These are phyloP conservation scores for Zaprionus lineosus DNA, from an alignment of 2,888 invertebrate genomes.

Conservation along the genomic window DNA sequence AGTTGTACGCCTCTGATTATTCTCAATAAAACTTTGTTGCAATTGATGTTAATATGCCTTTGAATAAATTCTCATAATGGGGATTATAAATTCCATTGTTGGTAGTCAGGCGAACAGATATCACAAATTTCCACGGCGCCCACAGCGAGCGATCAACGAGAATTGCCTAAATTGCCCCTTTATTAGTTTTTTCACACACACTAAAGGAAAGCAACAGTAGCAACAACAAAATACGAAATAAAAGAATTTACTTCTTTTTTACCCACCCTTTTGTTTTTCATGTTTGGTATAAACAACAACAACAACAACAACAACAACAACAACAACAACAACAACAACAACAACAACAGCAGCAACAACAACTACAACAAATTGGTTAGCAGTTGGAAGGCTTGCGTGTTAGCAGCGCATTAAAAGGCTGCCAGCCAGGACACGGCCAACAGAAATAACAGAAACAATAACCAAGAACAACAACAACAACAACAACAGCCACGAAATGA, in stretches of 20 bases:
- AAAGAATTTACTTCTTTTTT: slow-evolving; percentile 15
- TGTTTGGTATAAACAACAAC: no score
- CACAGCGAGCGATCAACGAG: slow-evolving; percentile 52
- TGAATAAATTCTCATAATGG: slow-evolving; percentile 54
- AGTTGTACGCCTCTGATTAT: no score
- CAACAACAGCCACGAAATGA: slow-evolving; percentile 23
- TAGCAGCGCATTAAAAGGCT: slow-evolving; percentile 62
- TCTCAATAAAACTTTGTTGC: slow-evolving; percentile 15
- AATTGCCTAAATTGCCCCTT: slow-evolving; percentile 76
- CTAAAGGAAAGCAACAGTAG: slow-evolving; percentile 45
- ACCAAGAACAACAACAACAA: slow-evolving; percentile 12
- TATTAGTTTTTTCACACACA: slow-evolving; percentile 79
- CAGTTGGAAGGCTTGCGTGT: slow-evolving; percentile 57
- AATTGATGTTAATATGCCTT: slow-evolving; percentile 34
- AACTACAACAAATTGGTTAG: slow-evolving; percentile 61
- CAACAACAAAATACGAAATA: slow-evolving; percentile 5
- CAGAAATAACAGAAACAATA: slow-evolving; percentile 21
- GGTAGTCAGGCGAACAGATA: slow-evolving; percentile 22
- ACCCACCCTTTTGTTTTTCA: no score
- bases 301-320: slow-evolving; percentile 1
- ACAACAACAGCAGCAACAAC: slow-evolving; percentile 7
- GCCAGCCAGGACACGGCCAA: slow-evolving; percentile 51
- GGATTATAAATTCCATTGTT: slow-evolving; percentile 65
- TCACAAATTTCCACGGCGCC: slow-evolving; percentile 25
- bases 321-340: slow-evolving; percentile 14